Evolutionary conservation across 2,113 vertebrate genomes (phyloP).

Genomic region (Chascanopsetta lugubris): DNA sequence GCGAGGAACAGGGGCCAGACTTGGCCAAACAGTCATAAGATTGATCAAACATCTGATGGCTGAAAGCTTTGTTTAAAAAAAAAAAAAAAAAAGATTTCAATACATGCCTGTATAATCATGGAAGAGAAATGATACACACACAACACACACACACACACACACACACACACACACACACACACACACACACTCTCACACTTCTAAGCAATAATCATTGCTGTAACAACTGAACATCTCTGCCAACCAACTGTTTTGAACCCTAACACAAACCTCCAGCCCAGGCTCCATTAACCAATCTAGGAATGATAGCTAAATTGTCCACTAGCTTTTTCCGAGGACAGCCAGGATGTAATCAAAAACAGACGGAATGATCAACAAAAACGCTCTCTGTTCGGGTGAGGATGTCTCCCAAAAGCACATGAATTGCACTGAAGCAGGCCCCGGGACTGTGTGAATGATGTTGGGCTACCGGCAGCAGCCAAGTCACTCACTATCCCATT

Average conservation of each 20-base stretch:
- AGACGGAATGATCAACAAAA: slow-evolving; percentile 79
- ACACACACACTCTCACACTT: slow-evolving; percentile 20
- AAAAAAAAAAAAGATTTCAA: background rate
- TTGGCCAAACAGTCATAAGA: slow-evolving; percentile 36
- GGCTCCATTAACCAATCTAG: slow-evolving; percentile 63
- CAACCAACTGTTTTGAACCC: slow-evolving; percentile 62
- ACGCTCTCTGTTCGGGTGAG: slow-evolving; percentile 71
- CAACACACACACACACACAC: slow-evolving; percentile 7
- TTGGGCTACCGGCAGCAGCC: slow-evolving; percentile 69
- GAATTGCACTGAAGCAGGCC: slow-evolving; percentile 74
- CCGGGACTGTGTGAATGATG: slow-evolving; percentile 74
- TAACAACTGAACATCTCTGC: slow-evolving; percentile 49
- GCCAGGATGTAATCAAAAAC: slow-evolving; percentile 76
- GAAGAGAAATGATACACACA: background rate
- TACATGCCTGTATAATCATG: background rate
- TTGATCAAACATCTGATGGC: slow-evolving; percentile 56
- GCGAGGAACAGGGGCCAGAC: slow-evolving; percentile 38
- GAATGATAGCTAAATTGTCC: slow-evolving; percentile 65
- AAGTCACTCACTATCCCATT: slow-evolving; percentile 67
- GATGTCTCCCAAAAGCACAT: slow-evolving; percentile 76
- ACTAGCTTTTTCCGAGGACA: slow-evolving; percentile 37
- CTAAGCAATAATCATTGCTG: slow-evolving; percentile 24
- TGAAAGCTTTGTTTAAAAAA: slow-evolving; percentile 15
- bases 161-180: slow-evolving; percentile 11
- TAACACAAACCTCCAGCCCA: slow-evolving; percentile 37